These are phyloP conservation scores for Tenualosa ilisha DNA, from an alignment of 2,797 vertebrate genomes.

Conservation along the genomic window DNA sequence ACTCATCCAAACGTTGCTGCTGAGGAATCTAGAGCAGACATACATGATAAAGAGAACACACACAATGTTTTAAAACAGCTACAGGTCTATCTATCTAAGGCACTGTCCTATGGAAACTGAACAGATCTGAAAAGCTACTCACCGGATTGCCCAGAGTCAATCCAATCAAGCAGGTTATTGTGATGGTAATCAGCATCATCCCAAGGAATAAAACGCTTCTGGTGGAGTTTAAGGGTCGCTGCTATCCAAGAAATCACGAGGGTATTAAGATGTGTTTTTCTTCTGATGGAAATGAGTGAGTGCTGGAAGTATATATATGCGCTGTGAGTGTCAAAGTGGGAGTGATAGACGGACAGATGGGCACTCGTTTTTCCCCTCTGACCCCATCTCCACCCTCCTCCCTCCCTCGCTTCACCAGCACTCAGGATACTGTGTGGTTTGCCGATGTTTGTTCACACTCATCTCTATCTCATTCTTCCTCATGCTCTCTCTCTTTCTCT, in stretches of 20 bases:
- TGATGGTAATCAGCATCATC: conserved; percentile 8
- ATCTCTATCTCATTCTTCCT: not conserved
- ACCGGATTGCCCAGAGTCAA: conserved; percentile 15
- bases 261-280: not conserved
- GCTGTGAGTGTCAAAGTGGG: not conserved
- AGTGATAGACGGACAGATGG: not conserved
- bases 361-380: not conserved
- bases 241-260: not conserved
- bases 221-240: not conserved
- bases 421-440: conserved; percentile 28
- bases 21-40: conserved; percentile 43
- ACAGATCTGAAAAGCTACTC: conserved; percentile 15
- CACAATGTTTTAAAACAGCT: not conserved
- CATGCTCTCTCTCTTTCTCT: not conserved
- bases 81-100: not conserved
- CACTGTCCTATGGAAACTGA: not conserved
- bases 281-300: not conserved
- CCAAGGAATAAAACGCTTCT: not conserved
- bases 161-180: conserved; percentile 15
- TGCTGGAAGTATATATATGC: not conserved
- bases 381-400: not conserved
- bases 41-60: not conserved
- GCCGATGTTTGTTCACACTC: not conserved
- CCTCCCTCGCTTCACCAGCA: conserved; percentile 25
- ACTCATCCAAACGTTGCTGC: not conserved